A percentile compares a stretch with the other conserved stretches of the same genome.
Evolutionary conservation across 2,113 vertebrate species (phyloP).

Genomic region (Aleadryas rufinucha): DNA sequence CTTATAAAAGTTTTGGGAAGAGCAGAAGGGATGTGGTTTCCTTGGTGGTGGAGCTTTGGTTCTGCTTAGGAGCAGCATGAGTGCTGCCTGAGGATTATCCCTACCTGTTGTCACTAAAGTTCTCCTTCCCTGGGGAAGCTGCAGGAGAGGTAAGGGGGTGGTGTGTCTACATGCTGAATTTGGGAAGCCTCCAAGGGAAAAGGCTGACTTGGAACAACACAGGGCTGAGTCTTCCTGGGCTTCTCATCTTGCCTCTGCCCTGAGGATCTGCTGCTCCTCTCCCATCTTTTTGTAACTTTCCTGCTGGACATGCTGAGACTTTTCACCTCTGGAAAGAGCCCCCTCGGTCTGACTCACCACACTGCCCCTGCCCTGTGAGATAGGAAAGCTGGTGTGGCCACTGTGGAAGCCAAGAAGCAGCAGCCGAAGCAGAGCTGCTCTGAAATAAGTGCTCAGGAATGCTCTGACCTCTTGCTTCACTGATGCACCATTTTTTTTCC

Average conservation of each 20-base stretch:
- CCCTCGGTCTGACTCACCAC: not conserved
- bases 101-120: not conserved
- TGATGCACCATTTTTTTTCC: not conserved
- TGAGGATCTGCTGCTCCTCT: not conserved
- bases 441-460: conserved; percentile 62
- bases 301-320: not conserved
- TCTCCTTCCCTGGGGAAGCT: not conserved
- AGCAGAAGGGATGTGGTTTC: not conserved
- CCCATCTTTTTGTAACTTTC: not conserved
- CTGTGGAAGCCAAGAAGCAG: conserved; percentile 43
- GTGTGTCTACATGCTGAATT: fast-evolving
- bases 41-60: fast-evolving
- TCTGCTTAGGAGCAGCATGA: fast-evolving
- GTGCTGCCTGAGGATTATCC: not conserved
- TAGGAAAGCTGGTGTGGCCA: not conserved
- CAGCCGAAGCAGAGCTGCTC: not conserved
- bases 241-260: not conserved
- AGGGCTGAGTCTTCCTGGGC: not conserved
- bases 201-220: fast-evolving
- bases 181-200: not conserved
- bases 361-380: not conserved
- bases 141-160: not conserved
- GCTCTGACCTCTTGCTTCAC: conserved; percentile 52
- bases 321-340: not conserved
- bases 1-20: not conserved